phyloP scores from a whole-genome alignment of 2,888 invertebrate genomes.

The Chrysopilus asiliformis region DNA sequence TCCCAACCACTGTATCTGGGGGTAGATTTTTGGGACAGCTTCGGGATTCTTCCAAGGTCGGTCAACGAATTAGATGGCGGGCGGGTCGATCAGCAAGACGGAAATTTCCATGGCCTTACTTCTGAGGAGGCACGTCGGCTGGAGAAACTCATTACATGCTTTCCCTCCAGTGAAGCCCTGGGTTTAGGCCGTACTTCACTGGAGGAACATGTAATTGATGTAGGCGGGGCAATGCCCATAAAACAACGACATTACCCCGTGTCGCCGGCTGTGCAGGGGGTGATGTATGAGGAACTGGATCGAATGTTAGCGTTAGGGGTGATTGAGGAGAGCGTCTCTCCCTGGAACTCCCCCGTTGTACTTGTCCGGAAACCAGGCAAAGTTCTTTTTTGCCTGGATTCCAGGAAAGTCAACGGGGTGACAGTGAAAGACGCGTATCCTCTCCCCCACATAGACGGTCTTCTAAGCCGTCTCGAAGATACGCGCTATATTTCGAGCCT shows the following conservation, averaged over 20 bases:
- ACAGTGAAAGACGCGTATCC: constrained; percentile 19
- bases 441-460: constrained; percentile 16
- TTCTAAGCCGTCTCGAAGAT: constrained; percentile 16
- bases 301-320: constrained; percentile 14
- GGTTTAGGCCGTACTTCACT: background rate
- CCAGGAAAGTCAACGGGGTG: constrained; percentile 16
- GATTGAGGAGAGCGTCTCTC: constrained; percentile 17
- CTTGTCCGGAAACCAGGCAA: constrained; percentile 15
- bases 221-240: too few species aligned
- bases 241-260: background rate
- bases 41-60: constrained; percentile 1
- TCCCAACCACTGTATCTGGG: too few species aligned
- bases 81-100: too few species aligned
- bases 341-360: constrained; percentile 18
- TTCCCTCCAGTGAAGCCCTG: background rate
- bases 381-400: constrained; percentile 18
- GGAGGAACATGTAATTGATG: too few species aligned
- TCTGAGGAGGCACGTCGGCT: too few species aligned
- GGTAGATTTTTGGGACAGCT: too few species aligned
- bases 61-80: too few species aligned
- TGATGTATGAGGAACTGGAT: too few species aligned
- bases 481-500: constrained; percentile 19
- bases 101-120: too few species aligned
- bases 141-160: too few species aligned
- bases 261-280: background rate